Evolutionary conservation across 2,113 vertebrate species (phyloP), one percentile per base, ranked within the genome.

Genomic region (Urocolius indicus): DNA sequence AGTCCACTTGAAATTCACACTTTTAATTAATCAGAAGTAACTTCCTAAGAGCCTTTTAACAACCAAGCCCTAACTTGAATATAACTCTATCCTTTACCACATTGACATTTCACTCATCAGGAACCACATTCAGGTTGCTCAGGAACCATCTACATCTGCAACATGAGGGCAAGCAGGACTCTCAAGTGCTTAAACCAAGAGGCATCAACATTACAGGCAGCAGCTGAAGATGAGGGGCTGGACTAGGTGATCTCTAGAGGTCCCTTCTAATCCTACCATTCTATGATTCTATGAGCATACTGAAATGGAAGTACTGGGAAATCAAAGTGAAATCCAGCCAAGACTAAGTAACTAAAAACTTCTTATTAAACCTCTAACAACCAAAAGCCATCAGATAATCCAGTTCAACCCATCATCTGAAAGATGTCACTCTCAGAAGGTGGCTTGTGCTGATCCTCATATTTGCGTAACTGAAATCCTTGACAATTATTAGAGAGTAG

Each of bases 191-290:
- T 20, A 41, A 41, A 11, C 16, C 74, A 22, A 69, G 49, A 38
- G 48, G 10, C 67, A 82, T 30, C 27, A 26, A 21, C 0, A 2
- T 2, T 0, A 27, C 0, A 41, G 93, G 81, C 34, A 79, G 82
- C 57, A 68, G 62, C 48, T 63, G 57, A 71, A 77, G 52, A 51
- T 2, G 19, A n/a, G n/a, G n/a, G n/a, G n/a, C n/a, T n/a, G n/a
- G n/a, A n/a, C n/a, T n/a, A n/a, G n/a, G n/a, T n/a, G n/a, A n/a
- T n/a, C n/a, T n/a, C n/a, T n/a, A n/a, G n/a, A n/a, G n/a, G n/a
- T n/a, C n/a, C n/a, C n/a, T n/a, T n/a, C n/a, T n/a, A n/a, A n/a
- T n/a, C n/a, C n/a, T n/a, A n/a, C n/a, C n/a, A n/a, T n/a, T n/a
- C n/a, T n/a, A n/a, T n/a, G n/a, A n/a, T n/a, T n/a, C n/a, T n/a